Conservation (phyloP, 2,888 invertebrate species). For the Orchestes rusci region DNA sequence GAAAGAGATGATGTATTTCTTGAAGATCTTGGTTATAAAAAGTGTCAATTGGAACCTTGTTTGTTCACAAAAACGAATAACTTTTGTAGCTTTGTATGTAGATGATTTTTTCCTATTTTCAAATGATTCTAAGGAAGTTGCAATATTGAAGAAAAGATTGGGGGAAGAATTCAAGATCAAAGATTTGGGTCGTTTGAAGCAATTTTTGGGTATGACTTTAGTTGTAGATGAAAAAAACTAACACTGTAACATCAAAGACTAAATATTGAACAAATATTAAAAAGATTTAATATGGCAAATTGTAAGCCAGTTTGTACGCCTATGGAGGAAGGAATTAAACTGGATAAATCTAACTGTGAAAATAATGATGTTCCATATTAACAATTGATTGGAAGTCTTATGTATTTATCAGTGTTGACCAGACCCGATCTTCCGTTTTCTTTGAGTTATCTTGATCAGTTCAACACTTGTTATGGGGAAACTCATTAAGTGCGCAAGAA, state of each 20-base stretch:
- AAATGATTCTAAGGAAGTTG: constrained; percentile 5
- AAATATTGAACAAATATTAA: constrained; percentile 12
- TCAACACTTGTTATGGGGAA: constrained; percentile 3
- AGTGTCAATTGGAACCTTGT: not conserved
- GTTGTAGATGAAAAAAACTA: constrained; percentile 3
- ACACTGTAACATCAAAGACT: constrained; percentile 3
- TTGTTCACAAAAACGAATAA: not conserved
- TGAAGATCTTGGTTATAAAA: not conserved
- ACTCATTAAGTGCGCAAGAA: not conserved
- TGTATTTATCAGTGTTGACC: constrained; percentile 10
- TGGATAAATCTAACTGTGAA: not conserved
- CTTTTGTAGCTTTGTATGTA: constrained; percentile 11
- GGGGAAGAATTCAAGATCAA: constrained; percentile 10
- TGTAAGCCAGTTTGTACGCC: constrained; percentile 7
- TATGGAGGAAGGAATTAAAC: constrained; percentile 17
- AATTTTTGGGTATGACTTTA: constrained; percentile 11
- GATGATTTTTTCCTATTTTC: constrained; percentile 20
- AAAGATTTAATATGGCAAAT: constrained; percentile 10
- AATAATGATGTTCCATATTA: constrained; percentile 10
- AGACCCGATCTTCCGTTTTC: constrained; percentile 14
- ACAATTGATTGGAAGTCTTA: constrained; percentile 2
- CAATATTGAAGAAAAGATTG: constrained; percentile 8
- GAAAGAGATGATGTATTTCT: not conserved
- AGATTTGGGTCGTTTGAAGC: constrained; percentile 9
- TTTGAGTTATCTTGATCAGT: constrained; percentile 6